Evolutionary conservation across 1,140 invertebrate genomes (phyloP).

Genomic region (Gryon sp.): DNA sequence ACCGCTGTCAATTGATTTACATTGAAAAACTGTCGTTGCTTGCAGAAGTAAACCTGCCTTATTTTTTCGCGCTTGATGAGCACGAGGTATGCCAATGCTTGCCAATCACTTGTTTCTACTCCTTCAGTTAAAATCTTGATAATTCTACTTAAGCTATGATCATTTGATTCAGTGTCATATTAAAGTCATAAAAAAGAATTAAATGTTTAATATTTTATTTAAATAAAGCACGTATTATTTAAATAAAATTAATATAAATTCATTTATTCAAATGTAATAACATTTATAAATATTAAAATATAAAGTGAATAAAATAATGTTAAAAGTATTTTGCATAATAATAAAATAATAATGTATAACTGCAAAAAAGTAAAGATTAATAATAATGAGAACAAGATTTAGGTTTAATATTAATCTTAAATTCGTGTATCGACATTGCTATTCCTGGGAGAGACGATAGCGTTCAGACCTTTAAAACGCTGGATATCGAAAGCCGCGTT

Average conservation of each 20-base stretch:
- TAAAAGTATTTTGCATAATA: too few species aligned
- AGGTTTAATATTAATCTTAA: slow-evolving; percentile 55
- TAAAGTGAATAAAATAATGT: too few species aligned
- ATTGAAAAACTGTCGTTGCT: slow-evolving; percentile 54
- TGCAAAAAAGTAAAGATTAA: neutral
- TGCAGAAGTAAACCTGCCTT: slow-evolving; percentile 37
- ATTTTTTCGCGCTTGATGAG: slow-evolving; percentile 63
- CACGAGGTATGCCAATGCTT: slow-evolving; percentile 52
- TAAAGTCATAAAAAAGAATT: too few species aligned
- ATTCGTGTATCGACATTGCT: slow-evolving; percentile 18
- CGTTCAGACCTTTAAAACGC: slow-evolving; percentile 36
- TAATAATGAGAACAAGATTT: slow-evolving; percentile 20
- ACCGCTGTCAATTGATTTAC: slow-evolving; percentile 43
- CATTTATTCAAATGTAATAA: too few species aligned
- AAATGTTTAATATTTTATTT: too few species aligned
- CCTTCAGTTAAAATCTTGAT: slow-evolving; percentile 22
- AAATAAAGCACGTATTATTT: too few species aligned
- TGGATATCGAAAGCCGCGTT: slow-evolving; percentile 56
- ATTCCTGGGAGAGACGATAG: slow-evolving; percentile 38
- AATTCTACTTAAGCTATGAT: slow-evolving; percentile 19
- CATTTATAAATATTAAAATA: too few species aligned
- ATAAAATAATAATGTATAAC: too few species aligned
- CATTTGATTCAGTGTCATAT: too few species aligned
- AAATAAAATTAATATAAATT: too few species aligned
- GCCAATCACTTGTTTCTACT: slow-evolving; percentile 28